Evolutionary conservation across 2,113 vertebrate genomes (phyloP), one percentile per base, ranked within the genome.

Genomic region (Spea multiplicata): DNA sequence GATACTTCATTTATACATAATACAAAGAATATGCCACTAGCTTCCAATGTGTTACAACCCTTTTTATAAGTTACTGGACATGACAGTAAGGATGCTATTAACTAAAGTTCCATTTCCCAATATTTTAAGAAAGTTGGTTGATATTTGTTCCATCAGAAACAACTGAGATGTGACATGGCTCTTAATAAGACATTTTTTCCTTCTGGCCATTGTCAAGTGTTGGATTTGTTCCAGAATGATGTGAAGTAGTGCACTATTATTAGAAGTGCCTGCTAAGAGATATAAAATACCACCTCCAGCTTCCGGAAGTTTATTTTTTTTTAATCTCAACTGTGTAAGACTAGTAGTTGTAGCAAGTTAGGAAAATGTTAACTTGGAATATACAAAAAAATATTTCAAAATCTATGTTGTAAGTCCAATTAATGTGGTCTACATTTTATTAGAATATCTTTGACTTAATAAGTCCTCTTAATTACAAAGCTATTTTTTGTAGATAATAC

Each of bases 221-320:
- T 80, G 77, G 71, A 80, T 73, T 16, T 65, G 13, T 67, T 80
- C 70, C 77, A 66, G 67, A 57, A 71, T 73, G 44, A 78, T 72
- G 76, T 65, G 77, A 80, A 80, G 62, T 57, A 55, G n/a, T 57
- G 62, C 50, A 14, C 77, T 80, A 80, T 80, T 73, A 80, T 80
- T 80, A 80, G 77, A 80, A 57, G 70, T 73, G 77, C 67, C 57
- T 80, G 77, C 70, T 67, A 55, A 67, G 70, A 73, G 62, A 80
- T 80, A 73, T 52, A 66, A 30, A 80, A 80, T 73, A 49, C 70
- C 62, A 80, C 77, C 77, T 73, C 57, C 62, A 59, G 45, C 10
- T 46, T 49, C 14, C 55, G 6, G 55, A 47, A 17, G 7, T 70
- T 50, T 50, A 3, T 61, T 50, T 44, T 50, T 59, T 61, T 50